phyloP scores from a whole-genome alignment of 2,113 vertebrate species.

The Malurus alboscapulatus region DNA sequence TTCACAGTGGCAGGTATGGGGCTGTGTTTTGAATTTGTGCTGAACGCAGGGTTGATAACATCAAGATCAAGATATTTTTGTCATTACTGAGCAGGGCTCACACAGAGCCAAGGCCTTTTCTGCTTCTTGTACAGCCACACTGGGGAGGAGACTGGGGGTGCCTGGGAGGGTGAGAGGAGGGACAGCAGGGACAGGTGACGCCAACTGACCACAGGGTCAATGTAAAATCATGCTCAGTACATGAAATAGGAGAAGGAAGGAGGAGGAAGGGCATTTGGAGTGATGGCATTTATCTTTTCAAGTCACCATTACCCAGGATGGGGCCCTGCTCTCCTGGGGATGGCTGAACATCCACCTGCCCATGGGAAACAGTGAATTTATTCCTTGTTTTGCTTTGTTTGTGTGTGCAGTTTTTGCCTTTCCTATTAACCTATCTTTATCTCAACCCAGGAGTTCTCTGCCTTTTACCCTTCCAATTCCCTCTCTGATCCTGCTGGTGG shows the following conservation, averaged over 20 bases:
- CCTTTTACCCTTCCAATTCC: not conserved
- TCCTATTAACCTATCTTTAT: not conserved
- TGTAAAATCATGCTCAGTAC: not conserved
- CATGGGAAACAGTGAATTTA: not conserved
- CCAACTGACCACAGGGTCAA: not conserved
- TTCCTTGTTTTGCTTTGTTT: not conserved
- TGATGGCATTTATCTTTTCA: not conserved
- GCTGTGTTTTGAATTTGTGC: not conserved
- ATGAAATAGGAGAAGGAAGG: not conserved
- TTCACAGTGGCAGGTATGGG: not conserved
- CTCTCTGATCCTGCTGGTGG: accelerated
- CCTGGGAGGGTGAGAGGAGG: not conserved
- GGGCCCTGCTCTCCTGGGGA: not conserved
- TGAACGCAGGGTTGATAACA: not conserved
- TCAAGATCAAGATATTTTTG: not conserved
- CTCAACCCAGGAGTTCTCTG: not conserved
- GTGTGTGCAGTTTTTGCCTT: not conserved
- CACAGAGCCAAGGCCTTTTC: not conserved
- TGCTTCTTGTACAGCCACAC: accelerated
- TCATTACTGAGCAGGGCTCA: not conserved
- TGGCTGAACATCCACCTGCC: not conserved
- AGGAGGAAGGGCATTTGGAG: not conserved
- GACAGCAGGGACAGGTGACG: not conserved
- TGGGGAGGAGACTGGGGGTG: not conserved
- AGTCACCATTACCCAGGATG: accelerated